Evolutionary conservation across 2,888 invertebrate species (phyloP).

Genomic region (Tinea semifulvella): DNA sequence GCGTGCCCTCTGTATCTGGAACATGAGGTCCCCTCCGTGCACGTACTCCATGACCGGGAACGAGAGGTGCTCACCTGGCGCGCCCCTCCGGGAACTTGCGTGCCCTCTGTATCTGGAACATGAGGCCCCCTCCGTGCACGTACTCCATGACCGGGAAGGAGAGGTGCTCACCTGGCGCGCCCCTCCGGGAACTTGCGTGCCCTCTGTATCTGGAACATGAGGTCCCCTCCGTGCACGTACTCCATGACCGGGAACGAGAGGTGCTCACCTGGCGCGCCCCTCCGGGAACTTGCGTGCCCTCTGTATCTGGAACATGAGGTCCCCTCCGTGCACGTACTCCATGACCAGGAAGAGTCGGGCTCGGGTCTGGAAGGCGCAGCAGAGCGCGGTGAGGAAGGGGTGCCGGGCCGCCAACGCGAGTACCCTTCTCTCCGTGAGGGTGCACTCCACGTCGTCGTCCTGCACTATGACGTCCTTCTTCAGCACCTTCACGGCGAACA

Average conservation of each 20-base stretch:
- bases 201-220: conserved; percentile 99
- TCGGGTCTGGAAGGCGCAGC: conserved; percentile 96
- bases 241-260: conserved; percentile 99
- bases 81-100: conserved; percentile 95
- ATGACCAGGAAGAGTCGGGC: conserved; percentile 98
- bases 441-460: conserved; percentile 99
- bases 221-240: conserved; percentile 96
- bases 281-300: conserved; percentile 98
- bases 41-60: conserved; percentile 99
- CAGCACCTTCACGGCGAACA: conserved; percentile 87
- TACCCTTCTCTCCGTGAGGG: conserved; percentile 98
- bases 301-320: conserved; percentile 99
- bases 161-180: conserved; percentile 90
- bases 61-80: conserved; percentile 92
- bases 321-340: conserved; percentile 99
- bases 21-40: conserved; percentile 97
- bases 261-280: conserved; percentile 89
- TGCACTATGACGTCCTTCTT: conserved; percentile 98
- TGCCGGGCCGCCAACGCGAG: conserved; percentile 96
- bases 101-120: conserved; percentile 99
- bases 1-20: conserved; percentile 97
- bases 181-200: conserved; percentile 98
- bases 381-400: conserved; percentile 96
- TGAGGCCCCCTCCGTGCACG: conserved; percentile 95
- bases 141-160: conserved; percentile 99